Conservation (phyloP, 2,113 vertebrate species). For the Zosterops japonicus region DNA sequence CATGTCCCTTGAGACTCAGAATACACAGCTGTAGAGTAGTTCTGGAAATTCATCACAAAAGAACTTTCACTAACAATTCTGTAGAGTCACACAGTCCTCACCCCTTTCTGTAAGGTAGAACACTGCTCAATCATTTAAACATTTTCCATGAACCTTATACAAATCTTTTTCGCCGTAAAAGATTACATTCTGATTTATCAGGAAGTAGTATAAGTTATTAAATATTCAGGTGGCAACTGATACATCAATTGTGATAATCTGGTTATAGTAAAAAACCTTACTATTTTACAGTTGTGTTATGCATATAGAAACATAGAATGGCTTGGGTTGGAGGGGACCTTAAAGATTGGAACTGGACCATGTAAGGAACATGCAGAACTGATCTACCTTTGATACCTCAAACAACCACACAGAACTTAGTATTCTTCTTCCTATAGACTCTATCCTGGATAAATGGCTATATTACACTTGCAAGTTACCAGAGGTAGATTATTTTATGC, state of each 20-base stretch:
- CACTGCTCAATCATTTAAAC: not conserved
- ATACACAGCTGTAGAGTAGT: not conserved
- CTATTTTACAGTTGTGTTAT: not conserved
- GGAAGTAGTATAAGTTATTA: not conserved
- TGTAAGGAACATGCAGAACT: not conserved
- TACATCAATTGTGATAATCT: not conserved
- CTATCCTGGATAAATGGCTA: not conserved
- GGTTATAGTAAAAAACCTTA: not conserved
- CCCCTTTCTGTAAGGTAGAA: not conserved
- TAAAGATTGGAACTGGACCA: not conserved
- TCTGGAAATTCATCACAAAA: not conserved
- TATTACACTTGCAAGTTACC: not conserved
- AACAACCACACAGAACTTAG: not conserved
- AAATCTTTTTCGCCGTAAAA: not conserved
- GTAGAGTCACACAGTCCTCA: not conserved
- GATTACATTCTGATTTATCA: not conserved
- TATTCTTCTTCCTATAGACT: not conserved
- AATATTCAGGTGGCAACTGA: not conserved
- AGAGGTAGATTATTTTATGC: not conserved
- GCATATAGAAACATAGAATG: fast-evolving
- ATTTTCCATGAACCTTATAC: not conserved
- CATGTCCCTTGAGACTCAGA: not conserved
- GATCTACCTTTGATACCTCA: not conserved
- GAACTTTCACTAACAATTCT: not conserved
- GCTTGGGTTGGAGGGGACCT: not conserved